Evolutionary conservation across 2,113 vertebrate genomes (phyloP), one percentile per base, ranked within the genome.

Genomic region (Gobio gobio): DNA sequence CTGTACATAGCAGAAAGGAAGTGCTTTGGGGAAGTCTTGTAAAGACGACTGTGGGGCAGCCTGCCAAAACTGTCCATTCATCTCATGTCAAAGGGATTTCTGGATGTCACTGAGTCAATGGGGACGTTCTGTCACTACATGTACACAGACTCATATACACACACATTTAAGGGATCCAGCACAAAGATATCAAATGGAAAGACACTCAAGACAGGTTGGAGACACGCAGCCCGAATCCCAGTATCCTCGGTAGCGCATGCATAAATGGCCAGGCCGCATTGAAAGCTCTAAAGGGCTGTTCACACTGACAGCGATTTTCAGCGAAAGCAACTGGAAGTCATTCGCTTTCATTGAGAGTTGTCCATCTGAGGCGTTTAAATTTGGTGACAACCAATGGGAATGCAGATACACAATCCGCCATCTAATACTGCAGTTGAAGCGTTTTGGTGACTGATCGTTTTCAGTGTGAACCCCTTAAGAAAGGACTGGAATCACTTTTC

Each of bases 41-140:
- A 83, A 86, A 91, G 89, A 93, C 89, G 85, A 84, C 85, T 87
- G 64, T 80, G 0, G 77, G 91, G 90, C 89, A 18, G 3, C 33
- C 82, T 88, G 91, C 91, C 92, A 92, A 91, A 82, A 63, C 85
- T 90, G 89, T 87, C 90, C 85, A 56, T 90, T 83, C 84, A 88
- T 90, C 90, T 92, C 72, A 85, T 89, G 90, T 90, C 90, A 91
- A 84, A 88, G 80, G 73, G 76, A 84, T 90, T 90, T 89, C 85
- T 83, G 83, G 83, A 87, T 86, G 63, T 84, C 84, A 87, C 29
- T 51, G 72, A 86, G 78, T 87, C 86, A 78, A 73, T 80, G 85
- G 84, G 85, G 80, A 58, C 85, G 88, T 86, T 84, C 84, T 78
- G 74, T 58, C 86, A 89, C 80, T 87, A 6, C 63, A 43, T 16